Evolutionary conservation across 2,113 vertebrate species (phyloP), one percentile per base, ranked within the genome.

Genomic region (Reinhardtius hippoglossoides): DNA sequence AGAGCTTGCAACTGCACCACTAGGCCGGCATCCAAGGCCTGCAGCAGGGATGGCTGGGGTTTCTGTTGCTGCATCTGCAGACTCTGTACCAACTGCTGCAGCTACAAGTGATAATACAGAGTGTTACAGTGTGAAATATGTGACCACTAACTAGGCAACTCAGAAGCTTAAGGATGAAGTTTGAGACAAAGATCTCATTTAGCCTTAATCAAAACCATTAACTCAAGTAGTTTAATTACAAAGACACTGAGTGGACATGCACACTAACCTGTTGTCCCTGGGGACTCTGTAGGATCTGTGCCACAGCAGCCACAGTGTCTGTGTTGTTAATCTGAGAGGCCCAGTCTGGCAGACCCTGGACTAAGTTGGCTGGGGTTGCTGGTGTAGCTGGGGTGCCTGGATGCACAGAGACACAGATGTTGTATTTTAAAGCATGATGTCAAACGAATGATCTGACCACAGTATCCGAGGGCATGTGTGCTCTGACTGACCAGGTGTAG

Each of bases 21-120:
- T 1, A 99, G 95, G 64, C 98, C 98, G 0, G 98, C 98, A 63
- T 99, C 98, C 84, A 99, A 89, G 9, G 98, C 97, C 90, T 99
- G 98, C 67, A 99, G 95, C 55, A 99, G 93, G 1, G 98, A 99
- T 0, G 97, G 98, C 69, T 99, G 98, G 4, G 97, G 98, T 89
- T 99, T 99, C 93, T 99, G 98, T 87, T 99, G 98, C 78, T 99
- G 98, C 86, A 99, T 95, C 92, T 99, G 98, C 63, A 99, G 91
- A 20, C 96, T 98, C 73, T 99, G 98, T 60, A 99, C 97, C 89
- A 99, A 91, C 85, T 99, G 98, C 90, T 99, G 97, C 85, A 99
- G 95, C 97, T 99, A 60, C 0, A 57, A 50, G 26, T 35, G 10
- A 82, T 64, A 40, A 76, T 55, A 42, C 18, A 71, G 18, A 0